Percentiles rank a stretch among this genome's conserved stretches.
These are phyloP conservation scores for Ischnura elegans DNA, from an alignment of 2,888 invertebrate genomes.

Conservation along the genomic window DNA sequence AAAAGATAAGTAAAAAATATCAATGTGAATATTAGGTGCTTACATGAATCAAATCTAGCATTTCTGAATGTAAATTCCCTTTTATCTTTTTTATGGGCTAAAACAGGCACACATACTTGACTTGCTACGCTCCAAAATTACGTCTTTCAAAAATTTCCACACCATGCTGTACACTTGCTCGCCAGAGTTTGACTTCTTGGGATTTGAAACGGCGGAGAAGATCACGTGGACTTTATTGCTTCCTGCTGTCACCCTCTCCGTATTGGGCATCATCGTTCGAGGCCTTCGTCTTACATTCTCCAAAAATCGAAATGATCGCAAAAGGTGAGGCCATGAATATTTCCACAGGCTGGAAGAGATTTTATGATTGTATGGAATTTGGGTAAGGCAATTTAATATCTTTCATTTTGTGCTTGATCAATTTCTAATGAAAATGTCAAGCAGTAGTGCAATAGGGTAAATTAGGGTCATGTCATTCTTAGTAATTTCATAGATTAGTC, in stretches of 20 bases:
- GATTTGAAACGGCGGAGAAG: constrained; percentile 79
- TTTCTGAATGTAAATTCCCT: too few relatives aligned
- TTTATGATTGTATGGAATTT: too few relatives aligned
- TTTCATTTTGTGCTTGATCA: too few relatives aligned
- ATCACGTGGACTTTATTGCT: constrained; percentile 81
- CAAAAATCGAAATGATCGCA: neutral
- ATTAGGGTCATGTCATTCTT: too few relatives aligned
- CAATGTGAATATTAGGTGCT: too few relatives aligned
- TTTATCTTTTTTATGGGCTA: constrained; percentile 13
- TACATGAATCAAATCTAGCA: too few relatives aligned
- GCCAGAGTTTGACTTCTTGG: constrained; percentile 87
- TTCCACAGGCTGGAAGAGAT: too few relatives aligned
- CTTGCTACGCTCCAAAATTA: constrained; percentile 85
- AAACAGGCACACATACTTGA: constrained; percentile 85
- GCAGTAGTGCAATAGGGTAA: too few relatives aligned
- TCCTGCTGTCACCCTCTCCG: constrained; percentile 79
- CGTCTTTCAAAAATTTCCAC: constrained; percentile 85
- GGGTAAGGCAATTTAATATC: too few relatives aligned
- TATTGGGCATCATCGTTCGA: constrained; percentile 77
- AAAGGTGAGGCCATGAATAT: neutral
- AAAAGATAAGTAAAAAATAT: too few relatives aligned
- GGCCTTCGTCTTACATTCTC: constrained; percentile 71
- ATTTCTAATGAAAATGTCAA: too few relatives aligned
- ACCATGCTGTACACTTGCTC: constrained; percentile 89
- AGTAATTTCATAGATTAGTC: too few relatives aligned